phyloP scores from a whole-genome alignment of 2,113 vertebrate genomes.

The Ammodytes marinus region DNA sequence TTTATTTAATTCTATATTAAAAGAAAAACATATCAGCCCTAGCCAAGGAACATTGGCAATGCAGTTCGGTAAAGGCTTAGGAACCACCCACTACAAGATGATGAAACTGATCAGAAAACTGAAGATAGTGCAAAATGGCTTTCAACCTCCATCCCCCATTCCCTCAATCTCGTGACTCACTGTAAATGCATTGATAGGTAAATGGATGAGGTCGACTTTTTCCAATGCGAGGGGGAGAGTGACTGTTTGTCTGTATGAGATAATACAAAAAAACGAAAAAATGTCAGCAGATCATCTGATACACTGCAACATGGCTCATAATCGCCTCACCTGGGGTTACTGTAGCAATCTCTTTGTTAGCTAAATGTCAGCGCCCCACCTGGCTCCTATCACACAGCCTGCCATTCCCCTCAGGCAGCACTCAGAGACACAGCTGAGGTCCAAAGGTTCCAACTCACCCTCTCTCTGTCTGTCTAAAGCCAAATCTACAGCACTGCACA shows the following conservation, averaged over 20 bases:
- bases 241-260: slow-evolving; percentile 57
- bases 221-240: not conserved
- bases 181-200: slow-evolving; percentile 61
- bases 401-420: slow-evolving; percentile 60
- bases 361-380: slow-evolving; percentile 75
- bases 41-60: not conserved
- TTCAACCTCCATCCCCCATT: slow-evolving; percentile 15
- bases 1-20: too few relatives aligned
- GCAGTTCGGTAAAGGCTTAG: not conserved
- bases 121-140: slow-evolving; percentile 25
- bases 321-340: slow-evolving; percentile 65
- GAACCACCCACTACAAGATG: slow-evolving; percentile 1
- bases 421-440: slow-evolving; percentile 44
- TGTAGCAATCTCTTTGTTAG: slow-evolving; percentile 69
- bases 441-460: slow-evolving; percentile 36
- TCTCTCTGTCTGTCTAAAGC: slow-evolving; percentile 42
- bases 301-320: slow-evolving; percentile 55
- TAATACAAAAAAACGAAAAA: slow-evolving; percentile 50
- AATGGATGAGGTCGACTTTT: slow-evolving; percentile 60
- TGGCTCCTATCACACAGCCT: slow-evolving; percentile 59
- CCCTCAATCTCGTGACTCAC: slow-evolving; percentile 43
- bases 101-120: slow-evolving; percentile 25
- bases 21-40: not conserved
- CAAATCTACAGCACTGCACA: slow-evolving; percentile 19
- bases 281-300: slow-evolving; percentile 76